A percentile compares a stretch with the other conserved stretches of the same genome.
Conservation (phyloP, 2,113 vertebrate species). For the Lipotes vexillifer region DNA sequence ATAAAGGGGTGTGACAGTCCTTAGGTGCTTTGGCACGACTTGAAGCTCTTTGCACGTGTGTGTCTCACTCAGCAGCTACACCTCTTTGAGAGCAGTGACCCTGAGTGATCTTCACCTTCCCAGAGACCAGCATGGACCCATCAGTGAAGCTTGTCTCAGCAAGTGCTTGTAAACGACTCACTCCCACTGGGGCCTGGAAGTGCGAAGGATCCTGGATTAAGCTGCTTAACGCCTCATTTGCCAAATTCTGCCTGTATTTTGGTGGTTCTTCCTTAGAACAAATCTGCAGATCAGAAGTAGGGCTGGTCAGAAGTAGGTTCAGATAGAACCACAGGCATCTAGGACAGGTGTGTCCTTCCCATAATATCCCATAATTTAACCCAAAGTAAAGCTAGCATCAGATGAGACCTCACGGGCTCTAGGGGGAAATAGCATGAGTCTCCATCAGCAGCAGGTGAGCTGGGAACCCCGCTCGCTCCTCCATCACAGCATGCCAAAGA, state of each 20-base stretch:
- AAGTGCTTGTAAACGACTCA: background rate
- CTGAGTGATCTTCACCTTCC: background rate
- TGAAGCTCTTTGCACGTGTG: background rate
- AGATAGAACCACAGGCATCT: too few relatives aligned
- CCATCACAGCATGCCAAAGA: accelerated
- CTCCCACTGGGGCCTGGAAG: background rate
- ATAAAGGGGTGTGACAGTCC: background rate
- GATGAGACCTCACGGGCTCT: background rate
- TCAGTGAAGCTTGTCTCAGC: background rate
- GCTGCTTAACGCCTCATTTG: background rate
- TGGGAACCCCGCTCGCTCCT: background rate
- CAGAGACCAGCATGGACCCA: background rate
- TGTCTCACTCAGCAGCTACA: background rate
- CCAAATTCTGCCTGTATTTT: background rate
- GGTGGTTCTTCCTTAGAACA: background rate
- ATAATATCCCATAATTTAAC: background rate
- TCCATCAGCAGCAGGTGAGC: background rate
- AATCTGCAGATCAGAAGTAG: background rate
- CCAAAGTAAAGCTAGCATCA: background rate
- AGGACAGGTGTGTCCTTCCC: background rate
- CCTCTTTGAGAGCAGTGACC: background rate
- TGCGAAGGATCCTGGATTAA: background rate
- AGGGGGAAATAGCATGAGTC: accelerated
- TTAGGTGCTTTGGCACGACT: background rate
- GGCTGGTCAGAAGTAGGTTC: too few relatives aligned